Evolutionary conservation across 2,888 invertebrate genomes (phyloP), one percentile per base, ranked within the genome.

Genomic region (Agrilus mali): DNA sequence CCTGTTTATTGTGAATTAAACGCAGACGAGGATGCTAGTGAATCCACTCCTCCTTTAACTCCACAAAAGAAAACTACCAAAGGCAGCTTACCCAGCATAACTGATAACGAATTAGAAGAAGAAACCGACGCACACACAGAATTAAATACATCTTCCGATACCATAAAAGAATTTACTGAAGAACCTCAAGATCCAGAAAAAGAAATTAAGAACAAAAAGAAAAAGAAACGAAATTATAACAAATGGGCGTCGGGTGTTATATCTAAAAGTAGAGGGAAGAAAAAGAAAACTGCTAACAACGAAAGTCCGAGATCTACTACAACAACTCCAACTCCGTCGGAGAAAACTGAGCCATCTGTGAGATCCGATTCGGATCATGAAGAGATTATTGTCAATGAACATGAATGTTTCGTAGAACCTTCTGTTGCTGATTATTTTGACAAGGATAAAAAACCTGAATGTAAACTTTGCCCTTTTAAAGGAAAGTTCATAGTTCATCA

Each of bases 401-500:
- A 33, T 4, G 33, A 36, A 6, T 27, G 27, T 8, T 45, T 40
- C 15, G 17, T 45, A 3, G 42, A 44, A 34, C 56, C 63, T 8
- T 71, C 73, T 49, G 67, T 62, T 51, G 55, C 56, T 6, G 72
- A 74, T 51, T 72, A 69, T 48, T 70, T 70, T 52, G 53, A 56
- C 35, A 64, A 65, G 50, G 61, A 62, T 36, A 56, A 53, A 2
- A 60, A 56, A 27, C 73, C 74, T 50, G 60, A 67, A 10, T 85
- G 84, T 55, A 71, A 77, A 46, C 58, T 80, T 10, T 85, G 85
- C 56, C 47, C 58, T 0, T 80, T 71, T 52, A 61, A 54, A 14
- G 79, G 80, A 0, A 69, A 67, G 48, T 72, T 74, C 43, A 79
- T 85, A 34, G 76, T 82, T 1, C 67, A 71, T 33, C 84, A 85